Percentiles rank a stretch among this genome's conserved stretches.
Conservation (phyloP, 1,140 invertebrate genomes). For the Proales similis region DNA sequence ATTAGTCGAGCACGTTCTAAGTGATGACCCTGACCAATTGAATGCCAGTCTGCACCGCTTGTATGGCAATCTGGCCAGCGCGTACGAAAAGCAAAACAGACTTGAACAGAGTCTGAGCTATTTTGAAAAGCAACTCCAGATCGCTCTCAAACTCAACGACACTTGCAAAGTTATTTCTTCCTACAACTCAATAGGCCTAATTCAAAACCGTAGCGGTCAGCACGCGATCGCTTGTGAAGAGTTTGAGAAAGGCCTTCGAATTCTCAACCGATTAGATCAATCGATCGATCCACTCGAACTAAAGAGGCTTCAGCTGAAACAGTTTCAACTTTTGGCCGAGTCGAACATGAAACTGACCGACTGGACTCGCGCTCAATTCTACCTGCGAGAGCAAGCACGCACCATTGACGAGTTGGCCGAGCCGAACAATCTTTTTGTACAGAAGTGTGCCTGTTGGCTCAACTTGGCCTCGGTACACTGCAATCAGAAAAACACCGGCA, state of each 20-base stretch:
- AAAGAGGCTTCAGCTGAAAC: background rate
- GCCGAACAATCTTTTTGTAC: conserved; percentile 11
- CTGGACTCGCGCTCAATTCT: conserved; percentile 20
- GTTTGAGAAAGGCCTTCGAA: conserved; percentile 21
- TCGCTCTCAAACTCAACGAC: conserved; percentile 27
- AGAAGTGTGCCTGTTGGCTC: too few relatives aligned
- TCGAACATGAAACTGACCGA: conserved; percentile 1
- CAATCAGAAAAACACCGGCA: conserved; percentile 4
- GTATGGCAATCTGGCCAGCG: conserved; percentile 32
- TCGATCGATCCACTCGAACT: background rate
- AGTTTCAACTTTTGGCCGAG: conserved; percentile 12
- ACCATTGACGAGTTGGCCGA: background rate
- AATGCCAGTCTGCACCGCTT: conserved; percentile 11
- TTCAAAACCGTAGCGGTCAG: conserved; percentile 4
- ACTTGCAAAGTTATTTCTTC: conserved; percentile 1
- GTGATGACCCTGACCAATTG: background rate
- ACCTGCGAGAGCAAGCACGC: conserved; percentile 5
- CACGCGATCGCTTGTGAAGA: background rate
- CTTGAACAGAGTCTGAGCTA: conserved; percentile 16
- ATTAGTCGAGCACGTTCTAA: background rate
- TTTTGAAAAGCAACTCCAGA: conserved; percentile 20
- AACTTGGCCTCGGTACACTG: conserved; percentile 27
- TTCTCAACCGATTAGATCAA: background rate
- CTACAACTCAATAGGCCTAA: conserved; percentile 22
- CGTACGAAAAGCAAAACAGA: conserved; percentile 21